These are phyloP conservation scores for Stenichneumon culpator DNA, from an alignment of 2,888 invertebrate species.

Conservation along the genomic window DNA sequence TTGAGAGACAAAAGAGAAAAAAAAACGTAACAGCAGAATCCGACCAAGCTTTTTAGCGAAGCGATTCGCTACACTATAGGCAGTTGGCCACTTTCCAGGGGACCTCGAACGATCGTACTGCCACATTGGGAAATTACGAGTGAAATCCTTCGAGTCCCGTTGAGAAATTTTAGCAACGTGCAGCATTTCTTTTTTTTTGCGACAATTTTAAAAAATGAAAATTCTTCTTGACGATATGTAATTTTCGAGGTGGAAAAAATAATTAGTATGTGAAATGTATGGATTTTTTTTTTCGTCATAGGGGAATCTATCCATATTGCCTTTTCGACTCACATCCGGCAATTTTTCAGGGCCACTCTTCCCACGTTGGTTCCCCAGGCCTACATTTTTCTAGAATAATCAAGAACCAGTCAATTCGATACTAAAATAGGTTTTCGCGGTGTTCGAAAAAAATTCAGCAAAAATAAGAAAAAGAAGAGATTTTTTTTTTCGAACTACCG, in stretches of 20 bases:
- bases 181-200: neutral
- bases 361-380: neutral
- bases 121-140: slow-evolving; percentile 30
- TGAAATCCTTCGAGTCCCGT: neutral
- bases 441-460: neutral
- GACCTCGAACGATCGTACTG: slow-evolving; percentile 44
- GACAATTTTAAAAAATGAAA: slow-evolving; percentile 1
- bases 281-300: neutral
- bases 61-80: slow-evolving; percentile 20
- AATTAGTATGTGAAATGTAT: neutral
- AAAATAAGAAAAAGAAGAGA: slow-evolving; percentile 3
- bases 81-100: slow-evolving; percentile 27
- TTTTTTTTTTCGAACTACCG: neutral
- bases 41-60: slow-evolving; percentile 53
- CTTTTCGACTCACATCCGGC: neutral
- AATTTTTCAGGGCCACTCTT: neutral
- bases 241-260: neutral
- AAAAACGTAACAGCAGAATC: slow-evolving; percentile 14
- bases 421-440: slow-evolving; percentile 12
- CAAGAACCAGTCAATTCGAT: slow-evolving; percentile 29
- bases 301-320: neutral
- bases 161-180: neutral
- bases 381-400: slow-evolving; percentile 22
- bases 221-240: neutral
- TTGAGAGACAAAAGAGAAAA: slow-evolving; percentile 17